A percentile compares a stretch with the other conserved stretches of the same genome.
These are phyloP conservation scores for Bubo scandiacus DNA, from an alignment of 2,113 vertebrate species.

Conservation along the genomic window DNA sequence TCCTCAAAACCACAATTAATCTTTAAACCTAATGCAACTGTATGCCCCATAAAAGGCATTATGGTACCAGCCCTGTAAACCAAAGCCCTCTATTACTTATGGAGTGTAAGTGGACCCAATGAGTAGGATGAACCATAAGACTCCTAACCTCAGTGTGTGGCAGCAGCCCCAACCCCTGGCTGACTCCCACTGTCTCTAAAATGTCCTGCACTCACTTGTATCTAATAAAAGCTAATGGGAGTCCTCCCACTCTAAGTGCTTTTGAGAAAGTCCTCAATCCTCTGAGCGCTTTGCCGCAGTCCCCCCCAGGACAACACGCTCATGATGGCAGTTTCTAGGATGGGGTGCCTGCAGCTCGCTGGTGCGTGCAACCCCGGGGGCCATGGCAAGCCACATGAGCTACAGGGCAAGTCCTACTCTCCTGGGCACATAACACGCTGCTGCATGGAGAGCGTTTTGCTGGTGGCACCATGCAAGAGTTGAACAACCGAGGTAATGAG, in stretches of 20 bases:
- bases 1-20: neutral
- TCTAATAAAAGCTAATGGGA: neutral
- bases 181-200: neutral
- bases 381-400: rapidly evolving
- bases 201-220: neutral
- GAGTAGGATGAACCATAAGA: neutral
- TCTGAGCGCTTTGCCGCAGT: neutral
- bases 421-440: neutral
- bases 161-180: neutral
- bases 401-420: neutral
- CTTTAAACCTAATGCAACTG: neutral
- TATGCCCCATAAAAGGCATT: neutral
- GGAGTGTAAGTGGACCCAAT: neutral
- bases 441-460: rapidly evolving
- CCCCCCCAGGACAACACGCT: neutral
- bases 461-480: neutral
- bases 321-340: neutral
- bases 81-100: neutral
- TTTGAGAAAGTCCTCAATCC: neutral
- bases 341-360: rapidly evolving
- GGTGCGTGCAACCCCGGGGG: neutral
- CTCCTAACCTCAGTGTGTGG: rapidly evolving
- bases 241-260: neutral
- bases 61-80: neutral
- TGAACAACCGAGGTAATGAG: rapidly evolving